These are phyloP conservation scores for Masnerella sp. DNA, from an alignment of 2,888 invertebrate species.

Conservation along the genomic window DNA sequence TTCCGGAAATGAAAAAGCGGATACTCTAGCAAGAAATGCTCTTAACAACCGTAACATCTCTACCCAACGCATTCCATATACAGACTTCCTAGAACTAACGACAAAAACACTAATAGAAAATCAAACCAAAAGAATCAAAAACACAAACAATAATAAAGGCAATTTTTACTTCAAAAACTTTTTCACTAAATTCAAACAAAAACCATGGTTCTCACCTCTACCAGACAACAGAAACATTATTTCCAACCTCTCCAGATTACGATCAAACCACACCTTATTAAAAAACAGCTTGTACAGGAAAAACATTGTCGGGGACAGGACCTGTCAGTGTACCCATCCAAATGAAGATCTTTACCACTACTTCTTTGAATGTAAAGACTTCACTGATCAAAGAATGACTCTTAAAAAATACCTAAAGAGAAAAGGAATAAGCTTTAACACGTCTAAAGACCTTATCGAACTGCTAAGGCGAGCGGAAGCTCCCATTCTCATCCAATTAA, in stretches of 20 bases:
- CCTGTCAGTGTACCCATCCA: not conserved
- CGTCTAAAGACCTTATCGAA: not conserved
- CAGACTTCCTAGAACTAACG: not conserved
- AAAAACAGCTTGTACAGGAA: not conserved
- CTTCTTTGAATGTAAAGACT: constrained; percentile 2
- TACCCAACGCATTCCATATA: not conserved
- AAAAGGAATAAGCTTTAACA: not conserved
- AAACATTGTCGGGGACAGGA: not conserved
- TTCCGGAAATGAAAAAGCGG: not conserved
- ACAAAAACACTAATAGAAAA: not conserved
- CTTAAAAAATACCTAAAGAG: not conserved
- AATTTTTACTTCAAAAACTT: not conserved
- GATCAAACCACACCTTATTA: constrained; percentile 1
- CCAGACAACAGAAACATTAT: not conserved
- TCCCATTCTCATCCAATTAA: not conserved
- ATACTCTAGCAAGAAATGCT: not conserved
- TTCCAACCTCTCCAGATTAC: not conserved
- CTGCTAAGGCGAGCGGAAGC: not conserved
- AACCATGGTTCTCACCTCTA: not conserved
- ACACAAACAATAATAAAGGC: not conserved
- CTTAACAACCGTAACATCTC: not conserved
- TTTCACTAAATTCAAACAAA: not conserved
- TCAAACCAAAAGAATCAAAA: not conserved
- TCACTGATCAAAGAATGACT: not conserved
- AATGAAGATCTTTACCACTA: not conserved